Evolutionary conservation across 2,797 vertebrate species (phyloP).

Genomic region (Halcyon leucocephala): DNA sequence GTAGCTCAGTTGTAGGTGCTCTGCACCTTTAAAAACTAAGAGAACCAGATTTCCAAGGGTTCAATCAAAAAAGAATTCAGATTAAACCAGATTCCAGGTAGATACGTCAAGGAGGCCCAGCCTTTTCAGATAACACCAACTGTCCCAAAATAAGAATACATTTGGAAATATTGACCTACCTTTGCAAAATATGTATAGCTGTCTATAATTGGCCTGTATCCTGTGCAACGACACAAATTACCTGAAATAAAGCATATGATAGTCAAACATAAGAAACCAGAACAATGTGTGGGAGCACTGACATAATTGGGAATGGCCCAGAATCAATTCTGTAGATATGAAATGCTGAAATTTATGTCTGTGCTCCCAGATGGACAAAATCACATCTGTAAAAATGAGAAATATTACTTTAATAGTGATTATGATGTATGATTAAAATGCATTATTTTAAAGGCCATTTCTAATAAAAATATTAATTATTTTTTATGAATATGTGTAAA

Average conservation of each 20-base stretch:
- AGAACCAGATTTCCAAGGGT: neutral
- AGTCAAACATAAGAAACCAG: neutral
- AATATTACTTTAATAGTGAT: neutral
- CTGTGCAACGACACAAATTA: conserved; percentile 77
- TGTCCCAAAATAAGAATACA: neutral
- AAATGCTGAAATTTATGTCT: neutral
- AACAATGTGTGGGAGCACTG: neutral
- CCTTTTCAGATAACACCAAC: neutral
- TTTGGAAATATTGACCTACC: conserved; percentile 49
- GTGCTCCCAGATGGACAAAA: neutral
- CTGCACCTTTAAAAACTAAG: neutral
- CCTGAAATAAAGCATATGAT: conserved; percentile 38
- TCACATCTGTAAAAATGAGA: neutral
- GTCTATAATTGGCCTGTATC: conserved; percentile 76
- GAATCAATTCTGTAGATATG: neutral
- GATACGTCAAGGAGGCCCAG: neutral
- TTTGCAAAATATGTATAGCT: conserved; percentile 67
- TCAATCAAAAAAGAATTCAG: neutral
- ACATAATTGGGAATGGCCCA: neutral
- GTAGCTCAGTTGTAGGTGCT: neutral
- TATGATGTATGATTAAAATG: neutral
- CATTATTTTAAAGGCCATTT: neutral
- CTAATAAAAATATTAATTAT: neutral
- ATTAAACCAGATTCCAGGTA: neutral
- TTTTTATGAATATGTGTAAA: neutral